Conservation (phyloP, 2,113 vertebrate species). For the Dipodomys merriami region DNA sequence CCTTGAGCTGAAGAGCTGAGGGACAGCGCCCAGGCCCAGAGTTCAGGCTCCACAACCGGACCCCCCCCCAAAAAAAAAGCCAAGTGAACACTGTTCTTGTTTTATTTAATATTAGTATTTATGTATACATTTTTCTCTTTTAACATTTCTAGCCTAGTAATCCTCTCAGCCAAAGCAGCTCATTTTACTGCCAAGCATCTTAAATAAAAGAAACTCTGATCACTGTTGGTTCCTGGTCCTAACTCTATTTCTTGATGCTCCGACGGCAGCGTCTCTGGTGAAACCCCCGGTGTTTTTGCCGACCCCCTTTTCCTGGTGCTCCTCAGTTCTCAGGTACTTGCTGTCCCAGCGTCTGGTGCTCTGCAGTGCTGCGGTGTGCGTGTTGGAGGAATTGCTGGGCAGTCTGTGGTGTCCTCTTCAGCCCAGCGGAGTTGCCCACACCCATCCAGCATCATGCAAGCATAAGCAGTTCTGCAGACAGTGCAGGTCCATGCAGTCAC, state of each 20-base stretch:
- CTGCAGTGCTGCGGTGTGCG: too few relatives aligned
- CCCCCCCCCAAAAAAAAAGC: not conserved
- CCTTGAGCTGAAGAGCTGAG: too few relatives aligned
- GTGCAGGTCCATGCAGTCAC: not conserved
- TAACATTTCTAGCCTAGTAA: rapidly evolving
- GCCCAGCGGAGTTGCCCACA: not conserved
- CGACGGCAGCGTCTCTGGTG: not conserved
- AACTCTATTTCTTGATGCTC: not conserved
- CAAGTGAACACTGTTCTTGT: not conserved
- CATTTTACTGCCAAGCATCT: not conserved
- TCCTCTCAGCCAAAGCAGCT: not conserved
- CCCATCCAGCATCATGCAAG: too few relatives aligned
- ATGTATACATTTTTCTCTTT: not conserved
- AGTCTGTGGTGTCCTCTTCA: too few relatives aligned
- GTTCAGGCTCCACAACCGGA: too few relatives aligned
- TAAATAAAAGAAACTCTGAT: not conserved
- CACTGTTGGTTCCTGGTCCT: too few relatives aligned
- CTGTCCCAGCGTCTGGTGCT: rapidly evolving
- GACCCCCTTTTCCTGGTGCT: not conserved
- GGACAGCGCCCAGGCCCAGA: too few relatives aligned
- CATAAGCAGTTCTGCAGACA: not conserved
- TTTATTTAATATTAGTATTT: not conserved
- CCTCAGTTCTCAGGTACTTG: too few relatives aligned
- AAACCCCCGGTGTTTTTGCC: not conserved
- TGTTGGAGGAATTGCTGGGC: too few relatives aligned